phyloP scores from a whole-genome alignment of 2,888 invertebrate genomes.

The Sesia bembeciformis region DNA sequence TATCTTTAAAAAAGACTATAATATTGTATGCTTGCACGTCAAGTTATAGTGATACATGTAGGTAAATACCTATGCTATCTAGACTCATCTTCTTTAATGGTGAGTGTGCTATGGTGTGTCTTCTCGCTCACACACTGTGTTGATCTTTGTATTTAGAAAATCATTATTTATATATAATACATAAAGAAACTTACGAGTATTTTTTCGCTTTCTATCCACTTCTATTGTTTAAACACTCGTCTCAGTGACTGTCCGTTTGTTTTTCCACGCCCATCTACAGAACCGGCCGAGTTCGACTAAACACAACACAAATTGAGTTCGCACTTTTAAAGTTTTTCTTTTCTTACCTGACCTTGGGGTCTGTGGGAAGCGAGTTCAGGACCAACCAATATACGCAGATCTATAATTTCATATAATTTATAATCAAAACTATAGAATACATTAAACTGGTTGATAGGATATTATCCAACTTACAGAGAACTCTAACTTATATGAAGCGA shows the following conservation, averaged over 20 bases:
- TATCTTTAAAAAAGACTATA: too few species aligned
- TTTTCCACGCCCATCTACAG: constrained; percentile 20
- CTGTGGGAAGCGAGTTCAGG: neutral
- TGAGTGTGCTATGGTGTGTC: too few species aligned
- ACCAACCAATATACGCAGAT: neutral
- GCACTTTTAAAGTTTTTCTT: constrained; percentile 32
- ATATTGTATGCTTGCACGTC: too few species aligned
- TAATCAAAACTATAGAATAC: neutral
- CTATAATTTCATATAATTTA: neutral
- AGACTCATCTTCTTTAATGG: too few species aligned
- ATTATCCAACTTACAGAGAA: neutral
- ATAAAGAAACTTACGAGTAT: too few species aligned
- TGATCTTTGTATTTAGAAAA: too few species aligned
- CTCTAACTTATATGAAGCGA: neutral
- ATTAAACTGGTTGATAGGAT: neutral
- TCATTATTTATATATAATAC: too few species aligned
- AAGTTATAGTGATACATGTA: too few species aligned
- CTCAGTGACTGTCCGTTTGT: constrained; percentile 4
- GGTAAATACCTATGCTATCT: too few species aligned
- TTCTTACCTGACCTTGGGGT: constrained; percentile 28
- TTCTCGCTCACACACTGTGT: too few species aligned
- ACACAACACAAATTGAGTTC: constrained; percentile 22
- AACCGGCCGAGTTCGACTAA: constrained; percentile 28
- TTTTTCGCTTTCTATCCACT: too few species aligned
- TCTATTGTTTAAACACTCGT: too few species aligned